A percentile compares a stretch with the other conserved stretches of the same genome.
Evolutionary conservation across 2,113 vertebrate species (phyloP).

Genomic region (Danio rerio): GRCz12tu NC_133193.1:19983501-19984000

Average conservation of each 20-base stretch:
- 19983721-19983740: not conserved
- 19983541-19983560: constrained; percentile 7
- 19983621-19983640: constrained; percentile 41
- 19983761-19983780: not conserved
- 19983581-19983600: not conserved
- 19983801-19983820: not conserved
- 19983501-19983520: constrained; percentile 16
- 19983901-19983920: constrained; percentile 32
- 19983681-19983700: constrained; percentile 26
- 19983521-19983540: not conserved
- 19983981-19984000: constrained; percentile 9
- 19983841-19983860: too few species aligned
- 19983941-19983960: not conserved
- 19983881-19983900: not conserved
- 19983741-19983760: not conserved
- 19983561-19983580: not conserved
- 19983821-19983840: not conserved
- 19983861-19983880: not conserved
- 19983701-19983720: constrained; percentile 8
- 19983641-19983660: constrained; percentile 36
- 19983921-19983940: not conserved
- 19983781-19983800: not conserved
- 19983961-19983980: constrained; percentile 26
- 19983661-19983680: constrained; percentile 1
- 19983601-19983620: constrained; percentile 25